Evolutionary conservation across 2,797 vertebrate species (phyloP).

Genomic region (Oreochromis mossambicus): DNA sequence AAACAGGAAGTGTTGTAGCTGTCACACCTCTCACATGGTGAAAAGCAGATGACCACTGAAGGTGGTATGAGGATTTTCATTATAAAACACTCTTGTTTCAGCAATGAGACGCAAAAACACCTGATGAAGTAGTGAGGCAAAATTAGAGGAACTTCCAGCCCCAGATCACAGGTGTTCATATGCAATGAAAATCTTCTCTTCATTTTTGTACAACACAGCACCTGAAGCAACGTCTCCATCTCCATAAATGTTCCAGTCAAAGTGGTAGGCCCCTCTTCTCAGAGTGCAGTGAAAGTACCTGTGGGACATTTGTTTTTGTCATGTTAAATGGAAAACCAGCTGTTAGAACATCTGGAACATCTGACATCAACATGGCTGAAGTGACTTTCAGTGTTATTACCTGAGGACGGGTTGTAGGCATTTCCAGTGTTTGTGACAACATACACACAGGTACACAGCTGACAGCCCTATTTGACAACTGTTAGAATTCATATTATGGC

Average conservation of each 20-base stretch:
- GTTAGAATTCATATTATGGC: too few species aligned
- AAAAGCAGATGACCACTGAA: background rate
- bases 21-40: background rate
- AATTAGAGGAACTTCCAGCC: background rate
- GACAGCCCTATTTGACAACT: too few species aligned
- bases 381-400: too few species aligned
- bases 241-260: background rate
- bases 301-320: background rate
- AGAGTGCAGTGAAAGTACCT: conserved; percentile 12
- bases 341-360: too few species aligned
- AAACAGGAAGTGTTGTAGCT: background rate
- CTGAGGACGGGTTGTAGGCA: too few species aligned
- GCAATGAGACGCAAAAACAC: background rate
- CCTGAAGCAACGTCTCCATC: too few species aligned
- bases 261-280: background rate
- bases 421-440: too few species aligned
- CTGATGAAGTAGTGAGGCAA: background rate
- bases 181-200: background rate
- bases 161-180: background rate
- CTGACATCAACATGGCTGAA: too few species aligned
- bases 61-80: background rate
- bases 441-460: too few species aligned
- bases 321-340: too few species aligned
- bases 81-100: background rate
- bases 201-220: background rate